Conservation (phyloP, 2,888 invertebrate species). For the Cataglyphis cursor region DNA sequence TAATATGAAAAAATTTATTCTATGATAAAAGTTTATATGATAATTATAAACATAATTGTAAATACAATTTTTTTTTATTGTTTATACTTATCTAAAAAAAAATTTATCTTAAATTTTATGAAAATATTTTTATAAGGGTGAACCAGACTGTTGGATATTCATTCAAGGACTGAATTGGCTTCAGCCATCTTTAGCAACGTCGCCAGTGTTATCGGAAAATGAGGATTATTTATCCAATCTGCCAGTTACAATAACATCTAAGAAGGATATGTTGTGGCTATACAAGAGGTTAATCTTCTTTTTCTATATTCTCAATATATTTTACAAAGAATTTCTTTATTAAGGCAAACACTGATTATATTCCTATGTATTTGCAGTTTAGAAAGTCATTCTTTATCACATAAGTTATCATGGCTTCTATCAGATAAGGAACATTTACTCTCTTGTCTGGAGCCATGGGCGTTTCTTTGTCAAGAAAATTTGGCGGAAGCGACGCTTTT, state of each 20-base stretch:
- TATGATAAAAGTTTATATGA: not conserved
- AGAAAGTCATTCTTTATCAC: slow-evolving; percentile 88
- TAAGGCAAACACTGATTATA: not conserved
- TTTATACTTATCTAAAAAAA: not conserved
- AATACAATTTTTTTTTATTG: not conserved
- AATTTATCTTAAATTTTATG: not conserved
- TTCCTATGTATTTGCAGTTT: slow-evolving; percentile 85
- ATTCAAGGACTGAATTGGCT: slow-evolving; percentile 89
- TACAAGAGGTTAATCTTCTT: slow-evolving; percentile 85
- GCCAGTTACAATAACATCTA: slow-evolving; percentile 87
- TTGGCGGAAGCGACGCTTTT: slow-evolving; percentile 89
- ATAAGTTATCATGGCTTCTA: slow-evolving; percentile 89
- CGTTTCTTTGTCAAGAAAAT: slow-evolving; percentile 89
- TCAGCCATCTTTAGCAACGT: slow-evolving; percentile 88
- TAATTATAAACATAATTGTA: not conserved
- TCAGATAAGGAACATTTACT: slow-evolving; percentile 89
- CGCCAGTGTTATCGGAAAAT: slow-evolving; percentile 86
- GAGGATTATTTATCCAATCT: slow-evolving; percentile 84
- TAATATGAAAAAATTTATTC: not conserved
- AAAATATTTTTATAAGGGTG: slow-evolving; percentile 85
- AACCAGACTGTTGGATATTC: slow-evolving; percentile 88
- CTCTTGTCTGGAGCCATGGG: slow-evolving; percentile 88
- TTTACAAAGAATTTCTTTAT: not conserved
- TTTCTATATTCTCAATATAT: not conserved
- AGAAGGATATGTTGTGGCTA: slow-evolving; percentile 88